Evolutionary conservation across 1,140 invertebrate genomes (phyloP), one percentile per base, ranked within the genome.

Genomic region (Drosophila ficusphila): DNA sequence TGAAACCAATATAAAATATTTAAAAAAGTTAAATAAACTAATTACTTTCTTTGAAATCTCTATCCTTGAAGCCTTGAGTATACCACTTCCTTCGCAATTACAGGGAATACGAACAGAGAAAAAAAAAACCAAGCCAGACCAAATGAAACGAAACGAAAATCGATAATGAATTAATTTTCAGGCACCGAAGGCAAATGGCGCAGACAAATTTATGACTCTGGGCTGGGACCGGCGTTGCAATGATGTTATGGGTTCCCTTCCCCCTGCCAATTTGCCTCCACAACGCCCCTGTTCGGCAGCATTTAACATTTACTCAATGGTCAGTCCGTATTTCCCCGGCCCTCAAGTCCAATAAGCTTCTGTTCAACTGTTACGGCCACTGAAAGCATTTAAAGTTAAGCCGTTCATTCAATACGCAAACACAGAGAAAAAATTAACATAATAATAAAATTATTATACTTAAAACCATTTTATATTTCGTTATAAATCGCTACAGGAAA

Each of bases 121-220:
- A 19, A 12, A 39, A 54, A 54, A 31, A 31, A 4, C 11, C 36
- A 42, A 19, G 41, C 44, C 61, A 31, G 7, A 67, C 46, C 46
- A 52, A 72, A 72, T 62, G 68, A 73, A 74, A 64, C 65, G 48
- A 75, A 79, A 79, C 31, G 77, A 82, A 82, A 82, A 82, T 82
- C 79, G 79, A 82, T 82, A 82, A 82, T 82, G 79, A 82, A 82
- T 82, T 82, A 64, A 82, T 82, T 77, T 76, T 38, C 39, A 77
- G 53, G 68, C 52, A 49, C 56, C 27, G 34, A 44, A 64, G 78
- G 56, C 78, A 82, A 82, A 77, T 82, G 68, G 68, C 56, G 47
- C 79, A 61, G 73, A 82, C 73, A 82, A 82, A 82, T 82, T 77
- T 82, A 82, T 82, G 79, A 77, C 73, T 69, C 56, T 81, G 41